Evolutionary conservation across 2,113 vertebrate genomes (phyloP).

Genomic region (Grammomys surdaster): DNA sequence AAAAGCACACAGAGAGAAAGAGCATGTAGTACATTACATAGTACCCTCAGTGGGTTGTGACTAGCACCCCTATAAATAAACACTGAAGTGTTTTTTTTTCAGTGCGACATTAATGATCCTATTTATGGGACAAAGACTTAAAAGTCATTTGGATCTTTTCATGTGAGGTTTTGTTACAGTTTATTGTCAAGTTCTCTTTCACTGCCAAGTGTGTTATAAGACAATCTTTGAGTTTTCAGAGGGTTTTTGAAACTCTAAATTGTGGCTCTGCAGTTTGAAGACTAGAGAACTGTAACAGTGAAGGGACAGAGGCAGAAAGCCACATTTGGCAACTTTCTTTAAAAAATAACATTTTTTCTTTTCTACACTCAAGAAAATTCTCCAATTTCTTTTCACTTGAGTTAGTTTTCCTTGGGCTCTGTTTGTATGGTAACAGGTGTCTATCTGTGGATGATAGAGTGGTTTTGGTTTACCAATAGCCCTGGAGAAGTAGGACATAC

Average conservation of each 20-base stretch:
- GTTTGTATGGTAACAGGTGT: neutral
- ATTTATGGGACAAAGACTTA: neutral
- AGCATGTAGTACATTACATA: neutral
- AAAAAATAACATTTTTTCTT: neutral
- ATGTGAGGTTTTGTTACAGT: constrained; percentile 38
- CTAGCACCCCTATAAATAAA: neutral
- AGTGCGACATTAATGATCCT: neutral
- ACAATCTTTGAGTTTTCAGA: constrained; percentile 10
- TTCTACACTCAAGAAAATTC: neutral
- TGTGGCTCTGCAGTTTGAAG: neutral
- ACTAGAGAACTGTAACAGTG: neutral
- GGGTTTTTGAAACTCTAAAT: neutral
- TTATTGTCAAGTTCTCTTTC: constrained; percentile 50
- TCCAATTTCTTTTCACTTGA: neutral
- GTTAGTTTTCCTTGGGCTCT: neutral
- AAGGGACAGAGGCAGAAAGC: neutral
- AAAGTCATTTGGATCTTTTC: neutral
- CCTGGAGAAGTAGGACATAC: neutral
- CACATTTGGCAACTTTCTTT: neutral
- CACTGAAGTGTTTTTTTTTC: neutral
- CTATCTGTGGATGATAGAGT: neutral
- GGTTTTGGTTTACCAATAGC: neutral
- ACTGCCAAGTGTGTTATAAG: neutral
- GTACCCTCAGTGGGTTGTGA: neutral
- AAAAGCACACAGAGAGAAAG: neutral